A percentile compares a stretch with the other conserved stretches of the same genome.
These are phyloP conservation scores for Eurytemora carolleeae DNA, from an alignment of 1,140 invertebrate genomes.

Conservation along the genomic window DNA sequence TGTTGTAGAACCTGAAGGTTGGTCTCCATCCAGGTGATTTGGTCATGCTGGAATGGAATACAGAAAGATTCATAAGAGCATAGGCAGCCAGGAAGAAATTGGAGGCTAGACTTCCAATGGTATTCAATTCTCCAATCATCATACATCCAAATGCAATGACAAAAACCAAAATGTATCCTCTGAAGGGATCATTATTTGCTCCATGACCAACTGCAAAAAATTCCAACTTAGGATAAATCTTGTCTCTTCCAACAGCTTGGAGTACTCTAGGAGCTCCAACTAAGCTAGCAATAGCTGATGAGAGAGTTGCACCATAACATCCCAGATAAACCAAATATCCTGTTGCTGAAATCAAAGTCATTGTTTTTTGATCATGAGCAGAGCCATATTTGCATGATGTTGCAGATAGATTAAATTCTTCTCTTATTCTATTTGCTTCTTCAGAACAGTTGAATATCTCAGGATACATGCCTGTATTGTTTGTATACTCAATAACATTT, in stretches of 20 bases:
- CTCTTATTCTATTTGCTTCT: background rate
- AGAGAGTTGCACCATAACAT: slow-evolving; percentile 87
- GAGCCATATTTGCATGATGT: slow-evolving; percentile 2
- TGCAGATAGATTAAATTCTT: background rate
- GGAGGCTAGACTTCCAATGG: slow-evolving; percentile 79
- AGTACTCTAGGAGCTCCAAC: slow-evolving; percentile 72
- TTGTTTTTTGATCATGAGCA: slow-evolving; percentile 6
- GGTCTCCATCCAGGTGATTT: slow-evolving; percentile 69
- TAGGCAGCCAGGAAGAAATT: slow-evolving; percentile 92
- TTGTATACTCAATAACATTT: background rate
- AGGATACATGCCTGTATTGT: background rate
- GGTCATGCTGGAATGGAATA: slow-evolving; percentile 65
- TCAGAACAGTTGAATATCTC: background rate
- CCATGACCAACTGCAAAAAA: slow-evolving; percentile 87
- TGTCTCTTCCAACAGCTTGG: slow-evolving; percentile 78
- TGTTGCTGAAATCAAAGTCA: slow-evolving; percentile 76
- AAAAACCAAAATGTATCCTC: slow-evolving; percentile 78
- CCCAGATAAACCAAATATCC: slow-evolving; percentile 80
- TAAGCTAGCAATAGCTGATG: slow-evolving; percentile 81
- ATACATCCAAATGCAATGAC: slow-evolving; percentile 62
- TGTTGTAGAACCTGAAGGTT: slow-evolving; percentile 78
- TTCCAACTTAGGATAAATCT: slow-evolving; percentile 77
- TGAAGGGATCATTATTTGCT: slow-evolving; percentile 66
- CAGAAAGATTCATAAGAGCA: slow-evolving; percentile 87
- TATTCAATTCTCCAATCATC: slow-evolving; percentile 69